Conservation (phyloP, 2,797 vertebrate genomes). For the Stomatorhinus walkeri region DNA sequence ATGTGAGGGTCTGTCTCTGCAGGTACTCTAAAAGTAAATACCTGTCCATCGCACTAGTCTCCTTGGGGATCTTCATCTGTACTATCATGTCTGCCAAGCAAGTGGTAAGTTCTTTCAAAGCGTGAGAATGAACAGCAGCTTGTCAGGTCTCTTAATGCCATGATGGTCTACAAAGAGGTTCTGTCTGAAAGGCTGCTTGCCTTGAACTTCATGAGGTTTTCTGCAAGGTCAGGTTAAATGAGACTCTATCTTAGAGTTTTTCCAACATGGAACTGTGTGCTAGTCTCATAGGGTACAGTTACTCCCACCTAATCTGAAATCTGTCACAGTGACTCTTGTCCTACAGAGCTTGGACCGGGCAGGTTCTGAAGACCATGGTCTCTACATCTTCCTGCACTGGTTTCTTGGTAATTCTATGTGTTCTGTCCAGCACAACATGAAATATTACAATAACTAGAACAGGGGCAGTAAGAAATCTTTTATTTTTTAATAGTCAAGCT, state of each 20-base stretch:
- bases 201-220: background rate
- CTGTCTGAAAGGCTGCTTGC: background rate
- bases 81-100: conserved; percentile 95
- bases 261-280: background rate
- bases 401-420: conserved; percentile 68
- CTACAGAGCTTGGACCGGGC: conserved; percentile 55
- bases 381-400: conserved; percentile 76
- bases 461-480: background rate
- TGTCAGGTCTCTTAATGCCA: background rate
- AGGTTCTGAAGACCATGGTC: conserved; percentile 59
- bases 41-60: conserved; percentile 80
- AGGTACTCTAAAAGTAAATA: conserved; percentile 86
- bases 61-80: conserved; percentile 90
- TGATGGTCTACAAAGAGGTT: background rate
- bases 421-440: background rate
- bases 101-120: conserved; percentile 75
- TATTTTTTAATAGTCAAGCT: background rate
- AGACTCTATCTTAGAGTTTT: background rate
- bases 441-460: background rate
- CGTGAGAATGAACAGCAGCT: background rate
- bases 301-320: background rate
- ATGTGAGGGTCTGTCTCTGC: conserved; percentile 24
- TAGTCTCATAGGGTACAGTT: background rate
- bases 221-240: background rate
- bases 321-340: background rate